A percentile compares a stretch with the other conserved stretches of the same genome.
These are phyloP conservation scores for Alfaro cultratus DNA, from an alignment of 2,797 vertebrate genomes.

Conservation along the genomic window DNA sequence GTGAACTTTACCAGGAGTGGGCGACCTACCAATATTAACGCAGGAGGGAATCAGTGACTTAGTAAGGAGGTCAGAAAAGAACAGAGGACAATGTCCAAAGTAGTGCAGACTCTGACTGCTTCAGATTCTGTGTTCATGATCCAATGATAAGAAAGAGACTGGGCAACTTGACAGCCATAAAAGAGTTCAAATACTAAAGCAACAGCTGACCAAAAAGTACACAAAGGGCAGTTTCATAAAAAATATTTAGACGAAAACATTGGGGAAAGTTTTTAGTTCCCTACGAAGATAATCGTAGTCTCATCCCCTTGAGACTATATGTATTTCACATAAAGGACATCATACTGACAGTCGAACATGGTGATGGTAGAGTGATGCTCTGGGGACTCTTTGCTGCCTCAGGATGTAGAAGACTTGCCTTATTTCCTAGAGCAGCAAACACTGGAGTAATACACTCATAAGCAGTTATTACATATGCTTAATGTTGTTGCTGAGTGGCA, in stretches of 20 bases:
- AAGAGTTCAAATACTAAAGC: not conserved
- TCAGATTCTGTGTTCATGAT: not conserved
- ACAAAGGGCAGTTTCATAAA: not conserved
- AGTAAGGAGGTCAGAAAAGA: not conserved
- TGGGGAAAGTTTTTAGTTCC: not conserved
- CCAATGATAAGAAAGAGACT: not conserved
- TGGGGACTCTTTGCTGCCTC: not conserved
- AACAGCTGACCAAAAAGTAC: not conserved
- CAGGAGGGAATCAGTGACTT: not conserved
- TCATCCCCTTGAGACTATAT: not conserved
- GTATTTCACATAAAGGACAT: not conserved
- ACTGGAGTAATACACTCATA: not conserved
- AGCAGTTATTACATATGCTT: not conserved
- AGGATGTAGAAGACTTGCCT: not conserved
- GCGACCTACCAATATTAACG: not conserved
- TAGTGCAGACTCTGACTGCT: not conserved
- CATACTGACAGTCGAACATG: not conserved
- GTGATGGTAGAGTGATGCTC: not conserved
- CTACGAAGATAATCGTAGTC: not conserved
- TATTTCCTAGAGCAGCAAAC: not conserved
- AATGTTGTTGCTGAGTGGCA: not conserved
- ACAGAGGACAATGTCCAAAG: not conserved
- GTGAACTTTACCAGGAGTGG: not conserved
- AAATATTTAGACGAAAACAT: not conserved
- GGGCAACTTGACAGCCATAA: not conserved